These are phyloP conservation scores for Drosophila pullipes DNA, from an alignment of 2,888 invertebrate genomes.

Conservation along the genomic window DNA sequence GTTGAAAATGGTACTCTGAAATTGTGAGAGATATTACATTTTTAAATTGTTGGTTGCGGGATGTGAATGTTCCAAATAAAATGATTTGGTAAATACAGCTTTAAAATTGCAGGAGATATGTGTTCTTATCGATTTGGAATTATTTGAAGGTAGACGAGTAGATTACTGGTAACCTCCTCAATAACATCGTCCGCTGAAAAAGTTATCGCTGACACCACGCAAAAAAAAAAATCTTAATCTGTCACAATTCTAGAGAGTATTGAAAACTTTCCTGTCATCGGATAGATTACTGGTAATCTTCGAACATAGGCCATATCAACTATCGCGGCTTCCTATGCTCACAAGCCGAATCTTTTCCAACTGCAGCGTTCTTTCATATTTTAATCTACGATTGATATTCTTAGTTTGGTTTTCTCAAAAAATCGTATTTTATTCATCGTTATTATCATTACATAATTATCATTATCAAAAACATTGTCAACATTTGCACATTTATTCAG, in stretches of 20 bases:
- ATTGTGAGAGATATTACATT: no score
- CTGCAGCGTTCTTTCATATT: not conserved
- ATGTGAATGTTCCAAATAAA: not conserved
- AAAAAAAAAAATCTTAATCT: not conserved
- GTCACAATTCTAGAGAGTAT: not conserved
- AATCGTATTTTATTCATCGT: slow-evolving; percentile 67
- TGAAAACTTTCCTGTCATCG: not conserved
- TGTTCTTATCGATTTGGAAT: not conserved
- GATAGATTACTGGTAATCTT: not conserved
- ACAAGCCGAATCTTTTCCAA: not conserved
- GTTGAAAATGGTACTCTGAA: no score
- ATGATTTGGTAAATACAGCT: not conserved
- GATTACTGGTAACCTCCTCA: not conserved
- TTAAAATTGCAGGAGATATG: not conserved
- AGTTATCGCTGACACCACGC: not conserved
- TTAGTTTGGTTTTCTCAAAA: slow-evolving; percentile 55
- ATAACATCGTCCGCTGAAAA: not conserved
- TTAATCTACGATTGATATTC: not conserved
- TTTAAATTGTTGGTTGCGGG: no score
- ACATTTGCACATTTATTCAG: slow-evolving; percentile 32
- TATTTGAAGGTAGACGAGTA: not conserved
- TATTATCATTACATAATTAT: slow-evolving; percentile 63
- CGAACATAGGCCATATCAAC: not conserved
- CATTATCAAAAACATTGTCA: slow-evolving; percentile 59
- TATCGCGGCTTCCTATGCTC: not conserved